phyloP scores from a whole-genome alignment of 2,888 invertebrate genomes.

The Macrostomum cliftonense region DNA sequence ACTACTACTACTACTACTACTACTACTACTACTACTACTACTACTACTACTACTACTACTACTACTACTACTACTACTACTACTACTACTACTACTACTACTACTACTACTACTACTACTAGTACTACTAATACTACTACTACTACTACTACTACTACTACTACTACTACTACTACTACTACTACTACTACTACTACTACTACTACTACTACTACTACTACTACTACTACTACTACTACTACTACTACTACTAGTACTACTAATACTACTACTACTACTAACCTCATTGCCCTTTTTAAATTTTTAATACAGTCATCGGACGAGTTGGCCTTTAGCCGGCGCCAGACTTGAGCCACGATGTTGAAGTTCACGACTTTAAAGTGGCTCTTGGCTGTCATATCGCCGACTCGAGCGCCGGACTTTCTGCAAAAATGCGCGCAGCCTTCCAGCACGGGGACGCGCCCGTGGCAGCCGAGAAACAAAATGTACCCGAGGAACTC shows the following conservation, averaged over 20 bases:
- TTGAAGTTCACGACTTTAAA: no score
- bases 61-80: constrained; percentile 4
- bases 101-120: constrained; percentile 4
- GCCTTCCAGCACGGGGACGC: no score
- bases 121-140: not conserved
- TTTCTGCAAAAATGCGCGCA: no score
- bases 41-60: not conserved
- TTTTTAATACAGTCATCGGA: no score
- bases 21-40: no score
- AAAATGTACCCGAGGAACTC: no score
- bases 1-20: no score
- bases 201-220: constrained; percentile 2
- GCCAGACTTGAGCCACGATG: no score
- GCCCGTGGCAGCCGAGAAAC: no score
- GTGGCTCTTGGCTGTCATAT: no score
- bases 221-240: constrained; percentile 3
- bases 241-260: constrained; percentile 1
- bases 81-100: constrained; percentile 2
- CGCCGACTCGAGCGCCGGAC: no score
- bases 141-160: constrained; percentile 3
- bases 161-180: constrained; percentile 4
- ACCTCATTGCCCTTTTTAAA: not conserved
- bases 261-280: constrained; percentile 2
- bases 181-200: constrained; percentile 2
- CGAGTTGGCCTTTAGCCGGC: no score